phyloP scores from a whole-genome alignment of 2,797 vertebrate genomes.

The Poeciliopsis infans region DNA sequence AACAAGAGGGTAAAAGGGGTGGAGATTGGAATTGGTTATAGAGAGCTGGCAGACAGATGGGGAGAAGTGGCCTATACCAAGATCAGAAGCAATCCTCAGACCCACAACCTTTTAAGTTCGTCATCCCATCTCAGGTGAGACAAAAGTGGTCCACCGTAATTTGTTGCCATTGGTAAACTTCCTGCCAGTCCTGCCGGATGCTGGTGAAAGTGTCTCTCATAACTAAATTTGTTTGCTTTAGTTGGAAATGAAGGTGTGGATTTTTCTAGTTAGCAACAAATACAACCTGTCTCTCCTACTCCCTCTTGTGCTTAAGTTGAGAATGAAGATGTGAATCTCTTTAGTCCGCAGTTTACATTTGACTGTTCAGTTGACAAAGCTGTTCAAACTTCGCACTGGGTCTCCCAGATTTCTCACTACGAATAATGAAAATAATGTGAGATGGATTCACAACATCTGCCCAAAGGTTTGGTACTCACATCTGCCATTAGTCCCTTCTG shows the following conservation, averaged over 20 bases:
- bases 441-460: background rate
- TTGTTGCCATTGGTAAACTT: background rate
- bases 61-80: background rate
- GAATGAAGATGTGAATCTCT: background rate
- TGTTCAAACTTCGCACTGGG: background rate
- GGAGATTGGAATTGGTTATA: background rate
- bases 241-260: background rate
- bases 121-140: background rate
- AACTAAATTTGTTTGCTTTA: background rate
- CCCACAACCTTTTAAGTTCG: background rate
- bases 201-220: background rate
- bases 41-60: background rate
- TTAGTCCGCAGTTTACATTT: background rate
- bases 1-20: background rate
- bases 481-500: constrained; percentile 39
- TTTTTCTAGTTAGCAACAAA: background rate
- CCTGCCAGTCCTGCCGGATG: background rate
- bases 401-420: background rate
- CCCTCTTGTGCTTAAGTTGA: background rate
- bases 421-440: too few species aligned
- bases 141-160: background rate
- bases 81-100: background rate
- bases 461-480: constrained; percentile 22
- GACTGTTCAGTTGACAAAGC: background rate
- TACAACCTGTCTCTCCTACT: background rate